Base-by-base conservation (phyloP, 2,113 vertebrate genomes). In the Rafetus swinhoei region DNA sequence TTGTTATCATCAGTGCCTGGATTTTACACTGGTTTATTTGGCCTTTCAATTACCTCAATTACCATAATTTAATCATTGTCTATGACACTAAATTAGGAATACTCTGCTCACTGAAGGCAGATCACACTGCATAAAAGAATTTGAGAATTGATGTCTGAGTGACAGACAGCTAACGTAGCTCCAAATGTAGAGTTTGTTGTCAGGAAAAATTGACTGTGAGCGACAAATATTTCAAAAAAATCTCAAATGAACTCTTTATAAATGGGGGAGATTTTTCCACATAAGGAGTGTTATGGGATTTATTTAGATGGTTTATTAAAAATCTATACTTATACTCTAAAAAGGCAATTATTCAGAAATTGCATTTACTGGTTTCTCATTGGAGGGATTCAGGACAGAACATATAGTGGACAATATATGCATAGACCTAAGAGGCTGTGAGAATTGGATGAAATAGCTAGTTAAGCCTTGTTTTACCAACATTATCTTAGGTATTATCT, bases 41-140 rank as follows among this genome's bases (percentile, higher is more conserved):
- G 59, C 35, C 56, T 90, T 95, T 59, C 79, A 85, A 65, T 74
- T 77, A 32, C 35, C 13, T 84, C 62, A 72, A 89, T 79, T 39
- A 35, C 11, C 8, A 2, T 4, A 87, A 25, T 92, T 91, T 72
- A 91, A 87, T 39, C 87, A 60, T 27, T 80, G 1, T 15, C 89
- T 7, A 80, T 84, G 53, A 27, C 81, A 55, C 55, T 86, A 65
- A 52, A 18, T 84, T 62, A 35, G 14, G 83, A 21, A 87, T 45
- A 65, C 3, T 2, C 29, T 60, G 29, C 53, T 84, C 85, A 35
- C 29, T 53, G 81, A 53, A 84, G 83, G 55, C 50, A 77, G 11
- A 45, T 45, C 12, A 5, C 24, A 77, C 39, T 45, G 74, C 24
- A 45, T 25, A 45, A 50, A 12, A 77, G 39, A 82, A 84, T 22